Base-by-base conservation (phyloP, 2,888 invertebrate species). In the Oscheius sp. region DNA sequence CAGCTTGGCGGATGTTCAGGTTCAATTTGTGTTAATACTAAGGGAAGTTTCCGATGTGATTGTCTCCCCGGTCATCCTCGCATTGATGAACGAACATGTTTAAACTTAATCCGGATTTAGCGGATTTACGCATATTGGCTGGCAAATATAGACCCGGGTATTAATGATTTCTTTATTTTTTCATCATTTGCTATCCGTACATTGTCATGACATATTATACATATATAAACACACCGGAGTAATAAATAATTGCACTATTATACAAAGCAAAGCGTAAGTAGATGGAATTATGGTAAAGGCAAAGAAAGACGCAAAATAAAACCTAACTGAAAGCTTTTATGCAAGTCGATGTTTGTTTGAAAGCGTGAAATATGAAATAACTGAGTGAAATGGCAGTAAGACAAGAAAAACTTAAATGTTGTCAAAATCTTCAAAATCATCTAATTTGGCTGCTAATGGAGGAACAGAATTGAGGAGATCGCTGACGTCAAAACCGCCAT, bases 1-100 rank as follows among this genome's bases (percentile, higher is more conserved):
- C 68, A 84, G 80, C 75, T 83, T n/a, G 82, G 82, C 5, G 82
- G 82, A 2, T 85, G 85, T 62, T 56, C 72, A 17, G 85, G 84
- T 22, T 73, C 81, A 14, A 47, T 71, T 17, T 85, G 85, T 67
- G 75, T 82, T 12, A 85, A 85, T 66, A 74, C 81, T n/a, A 73
- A 77, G 17, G 85, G 85, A 30, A 70, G 73, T n/a, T 85, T 80
- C 73, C 77, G 78, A 54, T 85, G 85, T 68, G 82, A 85, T 49
- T 85, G 85, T 64, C 73, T 83, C 26, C 83, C 85, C 9, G 85
- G 85, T 14, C 82, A 72, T 59, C 78, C 76, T 24, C 72, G 78
- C 41, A 54, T 85, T 28, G 79, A 78, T 67, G 81, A 82, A 20
- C 54, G 72, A 22, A 76, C 70, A 26, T 85, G 85, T 68, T 63